A percentile compares a stretch with the other conserved stretches of the same genome.
These are phyloP conservation scores for Spondyliosoma cantharus DNA, from an alignment of 2,797 vertebrate genomes.

Conservation along the genomic window DNA sequence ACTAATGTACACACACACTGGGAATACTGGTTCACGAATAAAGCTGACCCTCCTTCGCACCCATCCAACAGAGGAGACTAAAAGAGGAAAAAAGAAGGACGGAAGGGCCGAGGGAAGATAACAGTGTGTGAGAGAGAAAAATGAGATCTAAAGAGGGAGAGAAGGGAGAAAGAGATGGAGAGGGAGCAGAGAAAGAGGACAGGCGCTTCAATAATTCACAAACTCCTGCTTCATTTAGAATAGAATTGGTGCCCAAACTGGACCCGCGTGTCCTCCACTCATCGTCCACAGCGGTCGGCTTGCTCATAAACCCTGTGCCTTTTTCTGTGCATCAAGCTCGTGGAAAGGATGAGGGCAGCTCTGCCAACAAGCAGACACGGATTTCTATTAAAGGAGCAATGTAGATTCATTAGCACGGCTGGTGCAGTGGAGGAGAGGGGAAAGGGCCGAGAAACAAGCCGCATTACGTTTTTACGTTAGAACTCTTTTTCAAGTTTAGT, in stretches of 20 bases:
- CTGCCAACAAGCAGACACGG: constrained; percentile 39
- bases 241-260: constrained; percentile 65
- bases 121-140: constrained; percentile 37
- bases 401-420: constrained; percentile 57
- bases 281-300: constrained; percentile 30
- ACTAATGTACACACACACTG: constrained; percentile 51
- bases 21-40: constrained; percentile 66
- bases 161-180: constrained; percentile 50
- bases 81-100: constrained; percentile 27
- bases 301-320: constrained; percentile 21
- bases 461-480: constrained; percentile 42
- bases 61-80: constrained; percentile 64
- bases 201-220: constrained; percentile 78
- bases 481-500: constrained; percentile 22
- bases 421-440: constrained; percentile 40
- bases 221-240: constrained; percentile 76
- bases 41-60: constrained; percentile 50
- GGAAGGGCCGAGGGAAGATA: constrained; percentile 30
- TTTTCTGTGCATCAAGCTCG: constrained; percentile 10
- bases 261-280: constrained; percentile 58
- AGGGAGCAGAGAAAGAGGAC: constrained; percentile 62
- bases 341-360: constrained; percentile 22
- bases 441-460: constrained; percentile 10
- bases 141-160: constrained; percentile 62
- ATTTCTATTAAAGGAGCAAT: constrained; percentile 62